phyloP scores from a whole-genome alignment of 2,113 vertebrate species.

The Ibidorhyncha struthersii region DNA sequence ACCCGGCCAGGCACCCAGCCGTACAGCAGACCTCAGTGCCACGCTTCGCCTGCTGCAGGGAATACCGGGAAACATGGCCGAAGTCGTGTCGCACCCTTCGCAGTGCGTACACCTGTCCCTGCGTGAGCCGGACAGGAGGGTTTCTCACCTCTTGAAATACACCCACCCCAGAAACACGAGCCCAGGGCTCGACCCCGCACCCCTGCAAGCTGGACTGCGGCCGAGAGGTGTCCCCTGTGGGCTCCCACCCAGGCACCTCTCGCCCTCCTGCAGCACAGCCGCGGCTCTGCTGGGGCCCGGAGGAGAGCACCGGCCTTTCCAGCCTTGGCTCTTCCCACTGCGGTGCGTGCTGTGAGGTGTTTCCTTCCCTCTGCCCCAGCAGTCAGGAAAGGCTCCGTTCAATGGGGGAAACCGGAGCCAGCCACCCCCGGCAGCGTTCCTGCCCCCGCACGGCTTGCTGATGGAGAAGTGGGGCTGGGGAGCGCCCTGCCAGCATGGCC shows the following conservation, averaged over 20 bases:
- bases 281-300: accelerated
- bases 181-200: not conserved
- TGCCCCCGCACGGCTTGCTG: not conserved
- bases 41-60: accelerated
- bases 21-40: not conserved
- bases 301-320: not conserved
- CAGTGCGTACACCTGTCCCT: accelerated
- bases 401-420: accelerated
- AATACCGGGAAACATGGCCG: accelerated
- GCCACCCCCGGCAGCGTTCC: not conserved
- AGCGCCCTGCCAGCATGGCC: not conserved
- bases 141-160: not conserved
- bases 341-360: accelerated
- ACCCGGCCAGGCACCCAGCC: not conserved
- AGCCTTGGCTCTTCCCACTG: not conserved
- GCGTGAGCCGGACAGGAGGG: not conserved
- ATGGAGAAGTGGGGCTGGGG: not conserved
- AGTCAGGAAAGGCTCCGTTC: not conserved
- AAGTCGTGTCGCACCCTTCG: accelerated
- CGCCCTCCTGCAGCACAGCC: not conserved
- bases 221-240: accelerated
- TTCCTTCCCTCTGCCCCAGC: not conserved
- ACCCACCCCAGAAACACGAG: not conserved
- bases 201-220: not conserved
- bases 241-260: not conserved